Evolutionary conservation across 2,888 invertebrate genomes (phyloP).

Genomic region (Leptinotarsa rubiginosa): DNA sequence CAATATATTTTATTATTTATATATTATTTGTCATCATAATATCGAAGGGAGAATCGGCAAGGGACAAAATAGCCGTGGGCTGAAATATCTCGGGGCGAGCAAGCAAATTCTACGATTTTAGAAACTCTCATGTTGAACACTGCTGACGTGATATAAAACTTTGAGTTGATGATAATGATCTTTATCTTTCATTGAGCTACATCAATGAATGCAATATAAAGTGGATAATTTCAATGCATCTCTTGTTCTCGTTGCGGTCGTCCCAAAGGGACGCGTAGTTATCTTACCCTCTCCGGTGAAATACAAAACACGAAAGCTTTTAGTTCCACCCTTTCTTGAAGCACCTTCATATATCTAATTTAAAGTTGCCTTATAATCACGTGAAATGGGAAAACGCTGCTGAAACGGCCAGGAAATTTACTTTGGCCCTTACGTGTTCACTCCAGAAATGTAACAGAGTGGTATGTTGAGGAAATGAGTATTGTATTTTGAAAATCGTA

Average conservation of each 20-base stretch:
- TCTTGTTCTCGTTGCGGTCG: neutral
- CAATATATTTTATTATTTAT: too few species aligned
- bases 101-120: too few species aligned
- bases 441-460: neutral
- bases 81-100: too few species aligned
- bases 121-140: too few species aligned
- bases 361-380: slow-evolving; percentile 15
- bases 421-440: neutral
- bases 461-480: neutral
- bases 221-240: neutral
- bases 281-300: neutral
- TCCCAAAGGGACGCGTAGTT: neutral
- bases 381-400: neutral
- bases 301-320: slow-evolving; percentile 25
- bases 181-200: neutral
- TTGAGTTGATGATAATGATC: neutral
- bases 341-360: slow-evolving; percentile 25
- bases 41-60: too few species aligned
- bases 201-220: neutral
- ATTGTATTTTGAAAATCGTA: too few species aligned
- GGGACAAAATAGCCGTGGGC: too few species aligned
- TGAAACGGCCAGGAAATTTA: slow-evolving; percentile 10
- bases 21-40: too few species aligned
- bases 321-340: slow-evolving; percentile 23
- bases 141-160: too few species aligned